A percentile compares a stretch with the other conserved stretches of the same genome.
Conservation (phyloP, 2,113 vertebrate species). For the Cricetomys ansorgei region DNA sequence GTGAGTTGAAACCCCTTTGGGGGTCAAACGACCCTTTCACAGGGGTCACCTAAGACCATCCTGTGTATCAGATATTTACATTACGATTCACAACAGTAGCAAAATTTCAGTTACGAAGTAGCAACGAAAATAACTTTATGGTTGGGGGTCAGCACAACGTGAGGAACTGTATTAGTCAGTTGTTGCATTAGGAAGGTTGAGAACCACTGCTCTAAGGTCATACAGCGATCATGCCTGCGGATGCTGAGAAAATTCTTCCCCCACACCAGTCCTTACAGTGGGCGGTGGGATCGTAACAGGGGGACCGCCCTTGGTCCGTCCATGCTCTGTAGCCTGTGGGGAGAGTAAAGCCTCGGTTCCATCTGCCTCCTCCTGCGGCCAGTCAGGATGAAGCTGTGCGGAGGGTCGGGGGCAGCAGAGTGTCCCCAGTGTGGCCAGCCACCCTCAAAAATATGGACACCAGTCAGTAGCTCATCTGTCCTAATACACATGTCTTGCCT, state of each 20-base stretch:
- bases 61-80: no score
- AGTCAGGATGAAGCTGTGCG: background rate
- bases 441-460: background rate
- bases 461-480: background rate
- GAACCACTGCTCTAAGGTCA: fast-evolving
- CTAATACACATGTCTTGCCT: fast-evolving
- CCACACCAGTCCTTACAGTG: fast-evolving
- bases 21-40: no score
- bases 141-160: no score
- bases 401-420: background rate
- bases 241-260: background rate
- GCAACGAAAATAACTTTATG: no score
- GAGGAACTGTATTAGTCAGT: no score
- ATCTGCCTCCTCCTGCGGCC: background rate
- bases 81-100: no score
- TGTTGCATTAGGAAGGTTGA: no score
- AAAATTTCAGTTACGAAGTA: no score
- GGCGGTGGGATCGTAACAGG: fast-evolving
- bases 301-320: fast-evolving
- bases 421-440: background rate
- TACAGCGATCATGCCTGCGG: fast-evolving
- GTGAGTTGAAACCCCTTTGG: no score
- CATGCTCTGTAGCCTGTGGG: fast-evolving
- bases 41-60: no score
- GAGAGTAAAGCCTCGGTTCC: background rate